Evolutionary conservation across 1,140 invertebrate genomes (phyloP), one percentile per base, ranked within the genome.

Genomic region (Aradophagus sp.): DNA sequence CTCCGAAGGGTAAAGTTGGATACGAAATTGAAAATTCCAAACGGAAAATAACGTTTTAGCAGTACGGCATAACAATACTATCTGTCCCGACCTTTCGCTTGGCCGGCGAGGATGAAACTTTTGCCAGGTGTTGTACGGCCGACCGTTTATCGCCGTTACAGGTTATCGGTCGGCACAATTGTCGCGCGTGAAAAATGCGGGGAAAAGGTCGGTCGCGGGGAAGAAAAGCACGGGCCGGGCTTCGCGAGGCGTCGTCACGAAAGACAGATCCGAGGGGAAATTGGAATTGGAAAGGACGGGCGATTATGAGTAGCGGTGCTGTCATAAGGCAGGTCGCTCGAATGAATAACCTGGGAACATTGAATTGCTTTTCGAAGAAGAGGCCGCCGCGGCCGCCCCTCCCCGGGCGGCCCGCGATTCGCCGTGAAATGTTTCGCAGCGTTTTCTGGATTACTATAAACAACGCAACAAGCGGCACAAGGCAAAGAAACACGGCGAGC

Each of bases 361-460:
- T 63, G 58, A 67, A 72, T 66, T 66, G 62, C 56, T 72, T 72
- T 72, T 72, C 69, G 62, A 62, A 58, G 69, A 66, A 72, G n/a
- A n/a, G n/a, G 62, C 61, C 52, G 36, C 38, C 53, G 59, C 44
- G 58, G 29, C 48, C 10, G 10, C 2, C 27, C n/a, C n/a, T n/a
- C 44, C 52, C 13, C 2, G 17, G 5, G 12, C 19, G 26, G 29
- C 32, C 13, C 32, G 44, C 47, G 62, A 66, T 72, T 66, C 41
- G 55, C 48, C 69, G 58, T 66, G 69, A 72, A 72, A 72, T 52
- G 56, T 65, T 72, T 77, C 62, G 48, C 75, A 70, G 73, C 72
- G 68, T 79, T 79, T 79, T 73, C 71, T 56, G 76, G 76, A 82
- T 82, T 80, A 81, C 81, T 79, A 78, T 80, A 77, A 83, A 78